phyloP scores from a whole-genome alignment of 2,797 vertebrate species.

The Naso thynnoides region DNA sequence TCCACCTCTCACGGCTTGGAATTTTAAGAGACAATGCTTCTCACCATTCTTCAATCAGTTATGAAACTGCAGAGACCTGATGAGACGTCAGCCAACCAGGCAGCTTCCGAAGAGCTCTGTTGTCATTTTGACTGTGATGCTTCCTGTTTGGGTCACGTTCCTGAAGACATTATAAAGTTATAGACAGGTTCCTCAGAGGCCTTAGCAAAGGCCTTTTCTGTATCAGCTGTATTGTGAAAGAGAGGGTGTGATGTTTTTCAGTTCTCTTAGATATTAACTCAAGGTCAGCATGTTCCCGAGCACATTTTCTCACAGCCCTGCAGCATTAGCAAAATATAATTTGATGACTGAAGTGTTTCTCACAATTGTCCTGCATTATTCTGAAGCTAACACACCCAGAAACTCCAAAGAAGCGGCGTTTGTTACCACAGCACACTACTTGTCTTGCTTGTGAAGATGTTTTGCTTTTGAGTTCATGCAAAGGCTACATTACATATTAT shows the following conservation, averaged over 20 bases:
- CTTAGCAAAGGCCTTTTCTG: background rate
- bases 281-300: background rate
- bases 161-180: too few species aligned
- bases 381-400: background rate
- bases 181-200: background rate
- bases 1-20: too few species aligned
- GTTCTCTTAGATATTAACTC: background rate
- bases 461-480: too few species aligned
- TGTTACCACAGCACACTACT: background rate
- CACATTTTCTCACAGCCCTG: background rate
- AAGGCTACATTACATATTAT: too few species aligned
- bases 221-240: background rate
- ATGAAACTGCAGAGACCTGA: background rate
- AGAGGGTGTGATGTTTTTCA: too few species aligned
- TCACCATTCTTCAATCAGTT: background rate
- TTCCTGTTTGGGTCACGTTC: too few species aligned
- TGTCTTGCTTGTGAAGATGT: background rate
- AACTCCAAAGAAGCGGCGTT: background rate
- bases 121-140: background rate
- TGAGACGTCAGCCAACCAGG: background rate
- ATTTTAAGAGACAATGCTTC: too few species aligned
- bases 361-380: background rate
- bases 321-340: background rate
- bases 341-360: background rate
- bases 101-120: background rate